Evolutionary conservation across 2,888 invertebrate species (phyloP).

Genomic region (Sarcophaga variegata): DNA sequence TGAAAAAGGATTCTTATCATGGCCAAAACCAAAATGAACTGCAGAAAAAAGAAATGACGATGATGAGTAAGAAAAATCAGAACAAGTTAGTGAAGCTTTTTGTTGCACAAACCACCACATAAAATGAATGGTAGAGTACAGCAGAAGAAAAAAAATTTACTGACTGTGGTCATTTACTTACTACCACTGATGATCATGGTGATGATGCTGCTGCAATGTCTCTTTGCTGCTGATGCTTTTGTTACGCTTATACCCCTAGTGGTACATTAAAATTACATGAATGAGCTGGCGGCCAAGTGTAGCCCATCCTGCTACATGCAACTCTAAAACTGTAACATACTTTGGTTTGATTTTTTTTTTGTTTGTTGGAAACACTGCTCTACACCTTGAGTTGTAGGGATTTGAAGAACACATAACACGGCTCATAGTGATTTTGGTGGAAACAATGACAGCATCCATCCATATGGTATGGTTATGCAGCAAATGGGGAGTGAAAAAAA

Average conservation of each 20-base stretch:
- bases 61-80: too few species aligned
- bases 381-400: conserved; percentile 50
- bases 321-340: neutral
- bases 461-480: too few species aligned
- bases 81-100: too few species aligned
- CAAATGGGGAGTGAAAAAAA: too few species aligned
- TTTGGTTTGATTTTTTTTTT: neutral
- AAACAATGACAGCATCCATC: conserved; percentile 41
- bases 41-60: neutral
- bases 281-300: neutral
- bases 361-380: conserved; percentile 13
- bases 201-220: neutral
- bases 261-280: conserved; percentile 39
- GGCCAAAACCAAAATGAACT: neutral
- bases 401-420: conserved; percentile 57
- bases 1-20: conserved; percentile 38
- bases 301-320: conserved; percentile 10
- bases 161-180: conserved; percentile 64
- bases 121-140: conserved; percentile 44
- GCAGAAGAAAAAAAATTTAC: conserved; percentile 20
- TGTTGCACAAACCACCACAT: too few species aligned
- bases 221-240: neutral
- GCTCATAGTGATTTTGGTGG: conserved; percentile 39
- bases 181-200: neutral
- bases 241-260: conserved; percentile 35